phyloP scores from a whole-genome alignment of 2,113 vertebrate species.

The Cynoglossus semilaevis region DNA sequence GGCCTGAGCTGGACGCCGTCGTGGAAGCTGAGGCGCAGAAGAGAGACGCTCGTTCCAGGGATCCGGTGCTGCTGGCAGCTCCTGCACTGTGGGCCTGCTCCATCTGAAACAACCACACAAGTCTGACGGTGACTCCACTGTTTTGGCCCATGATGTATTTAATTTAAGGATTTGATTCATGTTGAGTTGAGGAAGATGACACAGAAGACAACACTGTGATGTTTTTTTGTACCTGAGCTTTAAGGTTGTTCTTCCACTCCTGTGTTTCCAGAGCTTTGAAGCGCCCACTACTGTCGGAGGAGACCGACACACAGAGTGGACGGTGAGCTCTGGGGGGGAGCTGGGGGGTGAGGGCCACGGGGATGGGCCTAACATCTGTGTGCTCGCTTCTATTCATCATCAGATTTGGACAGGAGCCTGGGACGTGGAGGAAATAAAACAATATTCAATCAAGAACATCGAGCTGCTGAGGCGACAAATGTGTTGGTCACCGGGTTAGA shows the following conservation, averaged over 20 bases:
- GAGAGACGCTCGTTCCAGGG: constrained; percentile 70
- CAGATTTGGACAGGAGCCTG: constrained; percentile 79
- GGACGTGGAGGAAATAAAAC: background rate
- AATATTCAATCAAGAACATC: background rate
- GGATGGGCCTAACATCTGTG: constrained; percentile 40
- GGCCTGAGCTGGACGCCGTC: constrained; percentile 47
- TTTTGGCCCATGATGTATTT: background rate
- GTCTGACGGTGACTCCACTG: background rate
- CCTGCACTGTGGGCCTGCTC: constrained; percentile 77
- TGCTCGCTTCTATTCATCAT: constrained; percentile 74
- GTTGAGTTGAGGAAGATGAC: no score
- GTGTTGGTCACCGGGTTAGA: background rate
- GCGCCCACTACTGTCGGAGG: constrained; percentile 73
- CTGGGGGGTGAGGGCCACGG: constrained; percentile 65
- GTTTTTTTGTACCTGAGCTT: constrained; percentile 70
- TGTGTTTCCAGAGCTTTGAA: constrained; percentile 72
- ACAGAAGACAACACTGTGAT: no score
- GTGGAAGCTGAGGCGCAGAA: constrained; percentile 71
- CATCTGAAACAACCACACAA: constrained; percentile 65
- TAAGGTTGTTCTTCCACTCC: constrained; percentile 77
- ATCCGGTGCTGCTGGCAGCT: constrained; percentile 72
- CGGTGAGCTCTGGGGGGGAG: constrained; percentile 63
- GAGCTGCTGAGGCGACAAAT: background rate
- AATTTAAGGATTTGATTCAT: background rate
- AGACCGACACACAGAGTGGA: constrained; percentile 70